These are phyloP conservation scores for Gracilinanus agilis DNA, from an alignment of 2,113 vertebrate species.

Conservation along the genomic window DNA sequence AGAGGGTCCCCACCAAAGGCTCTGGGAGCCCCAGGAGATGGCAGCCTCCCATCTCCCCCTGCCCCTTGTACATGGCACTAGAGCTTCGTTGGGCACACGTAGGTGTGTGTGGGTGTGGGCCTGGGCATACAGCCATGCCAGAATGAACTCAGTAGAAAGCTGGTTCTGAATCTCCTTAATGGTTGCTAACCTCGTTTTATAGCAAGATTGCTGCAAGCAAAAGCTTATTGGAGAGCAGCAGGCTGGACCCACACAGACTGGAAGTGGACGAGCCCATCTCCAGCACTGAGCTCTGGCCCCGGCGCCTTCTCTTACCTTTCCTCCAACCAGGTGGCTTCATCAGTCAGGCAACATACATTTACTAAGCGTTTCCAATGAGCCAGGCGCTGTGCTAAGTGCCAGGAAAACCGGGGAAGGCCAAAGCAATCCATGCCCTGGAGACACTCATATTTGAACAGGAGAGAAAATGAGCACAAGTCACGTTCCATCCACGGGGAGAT, in stretches of 20 bases:
- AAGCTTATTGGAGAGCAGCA: constrained; percentile 33
- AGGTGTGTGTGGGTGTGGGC: background rate
- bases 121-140: constrained; percentile 15
- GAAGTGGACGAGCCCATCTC: background rate
- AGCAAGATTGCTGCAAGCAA: constrained; percentile 31
- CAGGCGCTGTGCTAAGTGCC: background rate
- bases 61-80: constrained; percentile 14
- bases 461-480: background rate
- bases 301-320: background rate
- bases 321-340: too few relatives aligned
- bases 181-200: constrained; percentile 69
- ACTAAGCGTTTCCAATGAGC: background rate
- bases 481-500: too few relatives aligned
- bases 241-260: constrained; percentile 47
- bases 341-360: background rate
- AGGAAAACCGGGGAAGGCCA: background rate
- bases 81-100: background rate
- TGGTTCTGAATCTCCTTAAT: constrained; percentile 51
- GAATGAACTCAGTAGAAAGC: constrained; percentile 56
- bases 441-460: background rate
- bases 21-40: constrained; percentile 52
- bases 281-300: background rate
- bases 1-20: too few relatives aligned
- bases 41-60: constrained; percentile 43
- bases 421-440: background rate